A percentile compares a stretch with the other conserved stretches of the same genome.
Conservation (phyloP, 2,113 vertebrate species). For the Psilopogon haemacephalus region DNA sequence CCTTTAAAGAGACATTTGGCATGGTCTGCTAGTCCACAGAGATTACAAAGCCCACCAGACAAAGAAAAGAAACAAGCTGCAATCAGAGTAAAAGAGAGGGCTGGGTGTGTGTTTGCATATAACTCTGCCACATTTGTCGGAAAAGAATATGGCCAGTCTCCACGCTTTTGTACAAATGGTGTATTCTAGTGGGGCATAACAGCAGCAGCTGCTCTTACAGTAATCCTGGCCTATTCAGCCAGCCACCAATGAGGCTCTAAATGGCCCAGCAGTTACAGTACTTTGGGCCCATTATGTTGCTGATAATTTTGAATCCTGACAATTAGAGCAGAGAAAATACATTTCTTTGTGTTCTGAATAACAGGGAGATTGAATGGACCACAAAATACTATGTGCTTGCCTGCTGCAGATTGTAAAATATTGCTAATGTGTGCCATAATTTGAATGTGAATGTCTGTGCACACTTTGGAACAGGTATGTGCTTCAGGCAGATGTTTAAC, state of each 20-base stretch:
- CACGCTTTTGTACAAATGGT: slow-evolving; percentile 31
- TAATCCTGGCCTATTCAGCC: slow-evolving; percentile 53
- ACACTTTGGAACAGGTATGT: slow-evolving; percentile 26
- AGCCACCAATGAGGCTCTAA: slow-evolving; percentile 32
- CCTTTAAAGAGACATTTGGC: slow-evolving; percentile 20
- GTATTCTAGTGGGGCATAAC: slow-evolving; percentile 23
- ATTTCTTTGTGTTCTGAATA: slow-evolving; percentile 48
- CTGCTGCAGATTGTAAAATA: background rate
- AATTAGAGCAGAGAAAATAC: slow-evolving; percentile 44
- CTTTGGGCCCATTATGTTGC: slow-evolving; percentile 58
- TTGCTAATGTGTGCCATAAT: background rate
- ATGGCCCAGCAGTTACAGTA: slow-evolving; percentile 62
- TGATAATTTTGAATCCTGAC: slow-evolving; percentile 59
- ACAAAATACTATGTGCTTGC: background rate
- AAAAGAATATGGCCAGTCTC: slow-evolving; percentile 29
- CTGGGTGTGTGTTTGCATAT: background rate
- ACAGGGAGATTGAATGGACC: slow-evolving; percentile 32
- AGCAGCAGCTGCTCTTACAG: slow-evolving; percentile 62
- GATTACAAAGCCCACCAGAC: slow-evolving; percentile 44
- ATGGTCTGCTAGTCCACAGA: background rate
- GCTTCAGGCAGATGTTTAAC: background rate
- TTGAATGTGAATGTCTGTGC: background rate
- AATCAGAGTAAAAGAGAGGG: slow-evolving; percentile 45
- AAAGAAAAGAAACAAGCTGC: slow-evolving; percentile 61
- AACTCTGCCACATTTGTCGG: slow-evolving; percentile 1